These are phyloP conservation scores for Syngnathus scovelli DNA, from an alignment of 2,113 vertebrate genomes.

Conservation along the genomic window DNA sequence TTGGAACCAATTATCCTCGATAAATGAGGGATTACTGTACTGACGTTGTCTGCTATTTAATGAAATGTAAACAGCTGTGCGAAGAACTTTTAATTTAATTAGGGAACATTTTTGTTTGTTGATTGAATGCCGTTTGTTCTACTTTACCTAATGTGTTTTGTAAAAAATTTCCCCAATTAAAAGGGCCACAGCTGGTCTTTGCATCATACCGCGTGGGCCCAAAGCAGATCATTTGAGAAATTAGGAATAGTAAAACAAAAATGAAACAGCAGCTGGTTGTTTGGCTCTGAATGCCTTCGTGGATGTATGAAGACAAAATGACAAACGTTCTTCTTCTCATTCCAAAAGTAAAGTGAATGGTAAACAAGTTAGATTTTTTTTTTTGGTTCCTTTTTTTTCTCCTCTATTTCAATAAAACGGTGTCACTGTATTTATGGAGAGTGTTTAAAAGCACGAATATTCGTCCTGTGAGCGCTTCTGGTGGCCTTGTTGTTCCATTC, in stretches of 20 bases:
- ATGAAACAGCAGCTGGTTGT: not conserved
- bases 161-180: not conserved
- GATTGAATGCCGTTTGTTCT: not conserved
- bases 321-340: not conserved
- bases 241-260: not conserved
- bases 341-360: not conserved
- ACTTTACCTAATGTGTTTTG: not conserved
- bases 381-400: not conserved
- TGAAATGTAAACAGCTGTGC: too few relatives aligned
- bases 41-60: too few relatives aligned
- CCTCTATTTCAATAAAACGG: not conserved
- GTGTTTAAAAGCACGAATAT: too few relatives aligned
- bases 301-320: not conserved
- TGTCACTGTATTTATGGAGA: too few relatives aligned
- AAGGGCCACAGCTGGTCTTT: not conserved
- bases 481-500: slow-evolving; percentile 7
- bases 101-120: not conserved
- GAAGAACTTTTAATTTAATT: too few relatives aligned
- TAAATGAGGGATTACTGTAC: too few relatives aligned
- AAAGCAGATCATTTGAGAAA: not conserved
- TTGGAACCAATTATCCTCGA: too few relatives aligned
- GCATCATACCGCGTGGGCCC: not conserved
- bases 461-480: not conserved
- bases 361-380: not conserved
- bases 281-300: not conserved